phyloP scores from a whole-genome alignment of 2,888 invertebrate genomes.

The Diaperis boleti region DNA sequence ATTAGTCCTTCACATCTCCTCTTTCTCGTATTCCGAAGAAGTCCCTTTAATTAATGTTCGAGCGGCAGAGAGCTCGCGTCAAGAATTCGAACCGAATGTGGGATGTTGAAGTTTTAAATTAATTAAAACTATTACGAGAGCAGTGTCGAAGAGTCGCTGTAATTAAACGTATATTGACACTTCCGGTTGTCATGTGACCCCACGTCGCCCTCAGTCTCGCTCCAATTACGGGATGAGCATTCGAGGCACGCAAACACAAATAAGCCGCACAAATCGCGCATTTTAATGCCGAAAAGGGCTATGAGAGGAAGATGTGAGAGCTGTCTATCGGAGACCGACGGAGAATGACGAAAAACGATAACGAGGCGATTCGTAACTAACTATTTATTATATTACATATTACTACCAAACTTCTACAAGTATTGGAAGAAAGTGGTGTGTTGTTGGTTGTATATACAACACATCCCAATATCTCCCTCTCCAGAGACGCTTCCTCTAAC shows the following conservation, averaged over 20 bases:
- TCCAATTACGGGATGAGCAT: constrained; percentile 46
- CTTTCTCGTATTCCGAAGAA: too few species aligned
- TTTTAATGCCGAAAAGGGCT: constrained; percentile 30
- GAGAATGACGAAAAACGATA: too few species aligned
- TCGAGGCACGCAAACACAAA: constrained; percentile 35
- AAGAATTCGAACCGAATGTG: constrained; percentile 46
- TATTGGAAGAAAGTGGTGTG: too few species aligned
- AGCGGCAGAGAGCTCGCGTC: background rate
- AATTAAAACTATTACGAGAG: constrained; percentile 51
- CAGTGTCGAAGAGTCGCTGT: constrained; percentile 52
- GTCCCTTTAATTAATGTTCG: constrained; percentile 28
- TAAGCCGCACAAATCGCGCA: constrained; percentile 27
- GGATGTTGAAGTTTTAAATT: constrained; percentile 49
- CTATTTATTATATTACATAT: too few species aligned
- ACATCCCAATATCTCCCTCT: too few species aligned
- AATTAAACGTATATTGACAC: constrained; percentile 61
- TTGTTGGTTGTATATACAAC: too few species aligned
- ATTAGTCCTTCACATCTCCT: too few species aligned
- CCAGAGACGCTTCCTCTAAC: too few species aligned
- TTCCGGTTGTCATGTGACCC: constrained; percentile 54
- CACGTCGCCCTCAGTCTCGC: constrained; percentile 47
- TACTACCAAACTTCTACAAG: too few species aligned
- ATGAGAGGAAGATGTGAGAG: too few species aligned
- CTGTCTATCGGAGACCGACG: too few species aligned
- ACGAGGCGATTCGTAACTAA: too few species aligned